Evolutionary conservation across 2,797 vertebrate species (phyloP).

Genomic region (Ceryle rudis): DNA sequence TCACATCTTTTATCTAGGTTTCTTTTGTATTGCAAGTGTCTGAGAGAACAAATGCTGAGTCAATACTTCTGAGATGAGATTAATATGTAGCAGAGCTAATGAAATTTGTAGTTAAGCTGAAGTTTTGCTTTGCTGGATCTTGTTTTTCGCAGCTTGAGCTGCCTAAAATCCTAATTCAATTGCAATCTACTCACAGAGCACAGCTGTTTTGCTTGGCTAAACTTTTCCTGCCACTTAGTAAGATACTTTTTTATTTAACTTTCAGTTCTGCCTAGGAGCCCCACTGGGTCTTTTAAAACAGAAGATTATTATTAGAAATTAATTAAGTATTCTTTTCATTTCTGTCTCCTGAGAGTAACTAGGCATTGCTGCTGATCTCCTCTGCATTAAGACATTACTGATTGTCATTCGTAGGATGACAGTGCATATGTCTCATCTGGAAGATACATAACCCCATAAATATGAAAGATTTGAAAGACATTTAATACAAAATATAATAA

Average conservation of each 20-base stretch:
- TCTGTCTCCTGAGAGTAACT: constrained; percentile 51
- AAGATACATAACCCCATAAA: constrained; percentile 58
- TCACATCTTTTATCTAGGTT: neutral
- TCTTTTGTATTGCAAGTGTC: neutral
- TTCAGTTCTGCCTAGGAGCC: constrained; percentile 58
- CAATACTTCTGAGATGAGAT: constrained; percentile 20
- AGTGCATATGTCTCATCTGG: neutral
- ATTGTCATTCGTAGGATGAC: constrained; percentile 51
- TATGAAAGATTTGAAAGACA: constrained; percentile 41
- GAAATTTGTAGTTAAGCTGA: constrained; percentile 33
- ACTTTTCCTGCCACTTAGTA: constrained; percentile 52
- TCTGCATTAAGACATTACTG: constrained; percentile 66
- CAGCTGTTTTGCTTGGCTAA: constrained; percentile 52
- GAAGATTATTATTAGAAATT: constrained; percentile 77
- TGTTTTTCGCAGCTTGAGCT: neutral
- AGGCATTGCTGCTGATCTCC: constrained; percentile 50
- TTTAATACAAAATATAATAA: constrained; percentile 54
- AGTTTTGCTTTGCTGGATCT: constrained; percentile 26
- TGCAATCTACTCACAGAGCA: constrained; percentile 16
- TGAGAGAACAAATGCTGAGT: neutral
- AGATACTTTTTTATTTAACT: constrained; percentile 69
- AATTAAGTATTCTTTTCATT: constrained; percentile 74
- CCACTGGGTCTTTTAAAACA: constrained; percentile 63
- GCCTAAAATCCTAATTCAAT: constrained; percentile 48
- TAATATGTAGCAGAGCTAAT: constrained; percentile 10